A percentile compares a stretch with the other conserved stretches of the same genome.
phyloP scores from a whole-genome alignment of 1,140 invertebrate species.

The Manduca sexta region DNA sequence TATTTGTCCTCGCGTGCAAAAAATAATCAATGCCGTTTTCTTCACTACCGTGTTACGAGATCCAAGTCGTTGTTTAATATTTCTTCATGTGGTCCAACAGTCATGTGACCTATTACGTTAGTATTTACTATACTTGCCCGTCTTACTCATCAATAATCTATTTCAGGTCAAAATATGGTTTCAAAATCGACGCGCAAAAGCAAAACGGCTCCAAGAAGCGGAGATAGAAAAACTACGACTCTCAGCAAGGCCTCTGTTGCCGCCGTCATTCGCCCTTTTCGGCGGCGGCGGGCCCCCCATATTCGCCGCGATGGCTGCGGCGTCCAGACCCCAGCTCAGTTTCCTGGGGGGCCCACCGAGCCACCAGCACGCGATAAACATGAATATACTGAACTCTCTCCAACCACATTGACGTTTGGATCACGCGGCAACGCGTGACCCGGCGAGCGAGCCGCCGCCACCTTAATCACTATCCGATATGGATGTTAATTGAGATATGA shows the following conservation, averaged over 20 bases:
- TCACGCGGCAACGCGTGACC: constrained; percentile 44
- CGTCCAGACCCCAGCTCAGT: constrained; percentile 58
- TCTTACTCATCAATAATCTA: not conserved
- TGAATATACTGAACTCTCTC: constrained; percentile 65
- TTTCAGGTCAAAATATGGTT: constrained; percentile 95
- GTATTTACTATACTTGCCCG: too few relatives aligned
- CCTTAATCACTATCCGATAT: too few relatives aligned
- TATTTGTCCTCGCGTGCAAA: too few relatives aligned
- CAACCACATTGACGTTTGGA: constrained; percentile 65
- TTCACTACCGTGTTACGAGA: too few relatives aligned
- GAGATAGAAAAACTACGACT: constrained; percentile 85
- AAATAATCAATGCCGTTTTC: too few relatives aligned
- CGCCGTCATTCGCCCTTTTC: constrained; percentile 60
- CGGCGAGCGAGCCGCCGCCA: too few relatives aligned
- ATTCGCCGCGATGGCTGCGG: constrained; percentile 64
- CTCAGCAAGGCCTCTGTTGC: constrained; percentile 57
- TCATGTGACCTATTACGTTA: too few relatives aligned
- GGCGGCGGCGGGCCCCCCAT: constrained; percentile 59
- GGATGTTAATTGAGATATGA: too few relatives aligned
- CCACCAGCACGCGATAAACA: constrained; percentile 66
- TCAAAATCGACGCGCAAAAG: constrained; percentile 95
- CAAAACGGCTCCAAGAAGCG: constrained; percentile 94
- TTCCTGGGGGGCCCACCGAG: constrained; percentile 61
- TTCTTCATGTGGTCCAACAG: too few relatives aligned
- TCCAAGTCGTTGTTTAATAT: too few relatives aligned